Percentiles rank a stretch among this genome's conserved stretches.
Evolutionary conservation across 2,113 vertebrate species (phyloP).

Genomic region (Phrynosoma blainvillii): DNA sequence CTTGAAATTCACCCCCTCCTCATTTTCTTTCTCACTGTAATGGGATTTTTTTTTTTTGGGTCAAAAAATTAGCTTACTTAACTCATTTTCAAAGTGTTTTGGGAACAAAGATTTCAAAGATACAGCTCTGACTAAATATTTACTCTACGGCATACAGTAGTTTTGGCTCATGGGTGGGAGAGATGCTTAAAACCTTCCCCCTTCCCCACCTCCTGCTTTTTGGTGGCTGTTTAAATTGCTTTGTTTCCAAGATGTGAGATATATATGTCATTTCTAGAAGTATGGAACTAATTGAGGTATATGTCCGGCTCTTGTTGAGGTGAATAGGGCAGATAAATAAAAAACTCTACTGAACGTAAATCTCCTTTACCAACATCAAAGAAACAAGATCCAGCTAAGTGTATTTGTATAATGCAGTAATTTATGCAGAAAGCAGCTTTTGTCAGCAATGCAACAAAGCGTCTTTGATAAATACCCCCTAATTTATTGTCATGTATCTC

Average conservation of each 20-base stretch:
- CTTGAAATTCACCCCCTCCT: slow-evolving; percentile 53
- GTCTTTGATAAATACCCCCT: slow-evolving; percentile 92
- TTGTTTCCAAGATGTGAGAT: slow-evolving; percentile 76
- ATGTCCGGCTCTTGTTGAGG: slow-evolving; percentile 84
- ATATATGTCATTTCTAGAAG: slow-evolving; percentile 80
- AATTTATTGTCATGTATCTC: slow-evolving; percentile 96
- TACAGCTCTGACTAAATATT: slow-evolving; percentile 61
- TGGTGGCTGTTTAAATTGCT: slow-evolving; percentile 66
- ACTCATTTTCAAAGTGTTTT: slow-evolving; percentile 59
- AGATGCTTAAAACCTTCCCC: slow-evolving; percentile 59
- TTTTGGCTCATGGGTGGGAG: slow-evolving; percentile 61
- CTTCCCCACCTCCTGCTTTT: neutral
- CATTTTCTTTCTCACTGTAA: slow-evolving; percentile 41
- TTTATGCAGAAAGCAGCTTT: slow-evolving; percentile 93
- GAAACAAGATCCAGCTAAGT: slow-evolving; percentile 81
- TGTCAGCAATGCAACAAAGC: slow-evolving; percentile 85
- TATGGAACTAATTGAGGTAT: slow-evolving; percentile 88
- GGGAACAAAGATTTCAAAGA: slow-evolving; percentile 73
- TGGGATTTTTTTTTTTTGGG: slow-evolving; percentile 65
- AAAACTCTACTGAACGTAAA: slow-evolving; percentile 84
- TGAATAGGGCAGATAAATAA: slow-evolving; percentile 86
- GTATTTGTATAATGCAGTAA: slow-evolving; percentile 89
- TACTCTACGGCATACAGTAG: slow-evolving; percentile 67
- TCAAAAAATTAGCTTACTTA: slow-evolving; percentile 59
- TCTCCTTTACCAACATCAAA: slow-evolving; percentile 87